Evolutionary conservation across 2,797 vertebrate species (phyloP).

Genomic region (Pantherophis alleghaniensis): DNA sequence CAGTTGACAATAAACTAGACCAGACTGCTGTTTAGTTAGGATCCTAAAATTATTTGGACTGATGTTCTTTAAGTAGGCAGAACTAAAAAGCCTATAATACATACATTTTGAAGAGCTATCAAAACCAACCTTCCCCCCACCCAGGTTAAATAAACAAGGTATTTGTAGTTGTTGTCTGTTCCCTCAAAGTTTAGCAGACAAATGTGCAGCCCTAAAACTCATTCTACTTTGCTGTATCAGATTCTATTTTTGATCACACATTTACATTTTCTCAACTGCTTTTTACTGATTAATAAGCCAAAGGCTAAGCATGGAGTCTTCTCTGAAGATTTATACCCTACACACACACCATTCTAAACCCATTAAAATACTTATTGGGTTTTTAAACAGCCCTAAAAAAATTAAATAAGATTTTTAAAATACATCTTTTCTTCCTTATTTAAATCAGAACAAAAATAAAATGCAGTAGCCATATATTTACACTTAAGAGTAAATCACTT

Average conservation of each 20-base stretch:
- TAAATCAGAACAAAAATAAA: not conserved
- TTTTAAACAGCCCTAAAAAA: not conserved
- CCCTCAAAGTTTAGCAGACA: not conserved
- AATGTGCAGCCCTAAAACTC: not conserved
- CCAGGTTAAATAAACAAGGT: not conserved
- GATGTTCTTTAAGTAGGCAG: not conserved
- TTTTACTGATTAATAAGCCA: not conserved
- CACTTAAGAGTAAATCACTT: not conserved
- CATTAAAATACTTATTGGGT: not conserved
- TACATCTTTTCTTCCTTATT: not conserved
- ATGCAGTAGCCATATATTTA: not conserved
- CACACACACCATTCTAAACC: not conserved
- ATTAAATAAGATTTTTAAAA: not conserved
- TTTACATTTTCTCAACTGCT: not conserved
- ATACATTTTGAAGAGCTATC: not conserved
- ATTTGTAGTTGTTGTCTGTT: not conserved
- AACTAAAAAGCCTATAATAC: not conserved
- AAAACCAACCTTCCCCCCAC: not conserved
- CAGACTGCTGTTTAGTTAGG: not conserved
- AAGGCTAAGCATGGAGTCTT: not conserved
- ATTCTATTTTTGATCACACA: not conserved
- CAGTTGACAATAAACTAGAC: not conserved
- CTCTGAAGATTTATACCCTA: not conserved
- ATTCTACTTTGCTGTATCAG: not conserved
- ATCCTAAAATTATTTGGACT: not conserved